Conservation (phyloP, 2,888 invertebrate genomes). For the Byasa hedistus region DNA sequence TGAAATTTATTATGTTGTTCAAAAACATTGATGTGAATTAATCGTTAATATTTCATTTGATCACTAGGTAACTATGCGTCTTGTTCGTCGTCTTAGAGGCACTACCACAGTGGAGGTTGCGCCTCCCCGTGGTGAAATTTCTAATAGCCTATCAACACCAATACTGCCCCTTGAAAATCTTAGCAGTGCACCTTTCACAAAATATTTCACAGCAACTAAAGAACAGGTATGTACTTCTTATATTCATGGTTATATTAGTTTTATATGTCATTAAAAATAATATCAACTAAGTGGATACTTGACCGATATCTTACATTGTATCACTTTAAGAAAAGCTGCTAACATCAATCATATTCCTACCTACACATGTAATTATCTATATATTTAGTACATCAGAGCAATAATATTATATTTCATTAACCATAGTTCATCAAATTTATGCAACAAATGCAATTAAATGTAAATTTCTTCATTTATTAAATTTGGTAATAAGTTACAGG, state of each 20-base stretch:
- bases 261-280: not conserved
- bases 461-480: too few relatives aligned
- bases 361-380: too few relatives aligned
- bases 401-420: too few relatives aligned
- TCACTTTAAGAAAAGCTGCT: too few relatives aligned
- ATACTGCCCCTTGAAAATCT: slow-evolving; percentile 62
- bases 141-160: slow-evolving; percentile 56
- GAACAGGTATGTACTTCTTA: slow-evolving; percentile 75
- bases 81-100: slow-evolving; percentile 91
- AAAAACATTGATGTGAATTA: not conserved
- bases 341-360: too few relatives aligned
- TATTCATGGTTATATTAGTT: not conserved
- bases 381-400: too few relatives aligned
- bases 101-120: slow-evolving; percentile 83
- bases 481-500: too few relatives aligned
- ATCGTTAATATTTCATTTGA: not conserved
- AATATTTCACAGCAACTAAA: slow-evolving; percentile 86
- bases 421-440: too few relatives aligned
- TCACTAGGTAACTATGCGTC: slow-evolving; percentile 80
- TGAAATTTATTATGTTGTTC: not conserved
- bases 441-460: too few relatives aligned
- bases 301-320: too few relatives aligned
- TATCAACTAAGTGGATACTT: too few relatives aligned
- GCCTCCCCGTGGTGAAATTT: slow-evolving; percentile 75
- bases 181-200: slow-evolving; percentile 82